Conservation (phyloP, 2,797 vertebrate genomes). For the Amphiprion clarkii region DNA sequence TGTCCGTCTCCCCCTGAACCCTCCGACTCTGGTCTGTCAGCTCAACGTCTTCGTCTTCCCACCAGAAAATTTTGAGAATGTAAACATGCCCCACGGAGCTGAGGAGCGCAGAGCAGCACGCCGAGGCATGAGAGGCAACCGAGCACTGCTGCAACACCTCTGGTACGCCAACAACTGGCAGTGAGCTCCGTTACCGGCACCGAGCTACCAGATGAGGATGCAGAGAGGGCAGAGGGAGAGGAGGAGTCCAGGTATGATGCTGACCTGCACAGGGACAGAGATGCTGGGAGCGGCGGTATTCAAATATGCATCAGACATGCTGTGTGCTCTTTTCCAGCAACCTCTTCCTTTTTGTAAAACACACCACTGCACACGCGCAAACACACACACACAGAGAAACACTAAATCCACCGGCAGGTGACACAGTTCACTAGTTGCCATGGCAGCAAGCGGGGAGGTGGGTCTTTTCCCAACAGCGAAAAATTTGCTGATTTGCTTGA, state of each 20-base stretch:
- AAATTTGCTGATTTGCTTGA: conserved; percentile 59
- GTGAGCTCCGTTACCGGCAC: background rate
- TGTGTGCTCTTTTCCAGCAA: conserved; percentile 18
- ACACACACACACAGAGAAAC: conserved; percentile 7
- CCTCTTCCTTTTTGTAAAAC: conserved; percentile 39
- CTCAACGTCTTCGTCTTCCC: conserved; percentile 36
- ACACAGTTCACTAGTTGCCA: conserved; percentile 63
- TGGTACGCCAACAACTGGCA: conserved; percentile 55
- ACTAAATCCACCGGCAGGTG: conserved; percentile 44
- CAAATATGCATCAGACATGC: conserved; percentile 31
- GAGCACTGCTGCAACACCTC: conserved; percentile 39
- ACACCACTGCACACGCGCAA: conserved; percentile 28
- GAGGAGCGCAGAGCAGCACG: conserved; percentile 49
- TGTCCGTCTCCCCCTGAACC: conserved; percentile 34
- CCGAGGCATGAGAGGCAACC: conserved; percentile 25
- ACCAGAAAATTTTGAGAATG: conserved; percentile 51
- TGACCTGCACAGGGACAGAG: conserved; percentile 1
- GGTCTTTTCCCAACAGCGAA: conserved; percentile 47
- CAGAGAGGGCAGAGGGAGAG: background rate
- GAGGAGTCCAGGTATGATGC: too few species aligned
- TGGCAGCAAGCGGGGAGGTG: conserved; percentile 49
- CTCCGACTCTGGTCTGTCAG: conserved; percentile 30
- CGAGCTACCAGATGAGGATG: background rate
- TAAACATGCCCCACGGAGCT: conserved; percentile 62
- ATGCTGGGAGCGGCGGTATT: background rate